Conservation (phyloP, 1,140 invertebrate genomes). For the Mizuhopecten yessoensis region DNA sequence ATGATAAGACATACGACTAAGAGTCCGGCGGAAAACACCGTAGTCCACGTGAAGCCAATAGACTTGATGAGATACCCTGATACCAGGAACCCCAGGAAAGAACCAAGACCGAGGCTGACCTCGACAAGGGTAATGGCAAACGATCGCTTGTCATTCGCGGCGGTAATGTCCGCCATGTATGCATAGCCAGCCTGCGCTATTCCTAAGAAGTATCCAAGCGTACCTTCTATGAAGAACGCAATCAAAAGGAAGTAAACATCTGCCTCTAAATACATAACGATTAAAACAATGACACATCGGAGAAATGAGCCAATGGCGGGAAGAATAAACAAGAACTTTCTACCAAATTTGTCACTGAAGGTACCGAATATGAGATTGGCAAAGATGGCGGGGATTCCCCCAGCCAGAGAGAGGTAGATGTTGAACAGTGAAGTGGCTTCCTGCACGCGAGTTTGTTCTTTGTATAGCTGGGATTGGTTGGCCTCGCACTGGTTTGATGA, state of each 20-base stretch:
- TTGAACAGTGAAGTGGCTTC: constrained; percentile 39
- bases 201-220: neutral
- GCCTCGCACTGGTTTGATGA: neutral
- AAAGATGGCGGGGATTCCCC: constrained; percentile 52
- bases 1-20: constrained; percentile 20
- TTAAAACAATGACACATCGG: neutral
- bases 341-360: constrained; percentile 52
- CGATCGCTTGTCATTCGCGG: constrained; percentile 46
- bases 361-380: constrained; percentile 48
- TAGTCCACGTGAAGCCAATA: constrained; percentile 50
- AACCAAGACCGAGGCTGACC: constrained; percentile 26
- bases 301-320: constrained; percentile 49
- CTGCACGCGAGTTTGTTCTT: constrained; percentile 42
- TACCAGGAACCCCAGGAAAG: constrained; percentile 14
- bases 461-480: neutral
- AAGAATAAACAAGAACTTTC: constrained; percentile 48
- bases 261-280: constrained; percentile 36
- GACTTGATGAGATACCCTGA: constrained; percentile 56
- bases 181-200: constrained; percentile 44
- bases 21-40: constrained; percentile 19
- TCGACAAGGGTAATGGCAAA: constrained; percentile 49
- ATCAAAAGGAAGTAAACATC: constrained; percentile 44
- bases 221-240: constrained; percentile 49
- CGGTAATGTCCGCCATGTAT: constrained; percentile 54
- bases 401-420: constrained; percentile 45